These are phyloP conservation scores for Troides helena DNA, from an alignment of 2,888 invertebrate genomes.

Conservation along the genomic window DNA sequence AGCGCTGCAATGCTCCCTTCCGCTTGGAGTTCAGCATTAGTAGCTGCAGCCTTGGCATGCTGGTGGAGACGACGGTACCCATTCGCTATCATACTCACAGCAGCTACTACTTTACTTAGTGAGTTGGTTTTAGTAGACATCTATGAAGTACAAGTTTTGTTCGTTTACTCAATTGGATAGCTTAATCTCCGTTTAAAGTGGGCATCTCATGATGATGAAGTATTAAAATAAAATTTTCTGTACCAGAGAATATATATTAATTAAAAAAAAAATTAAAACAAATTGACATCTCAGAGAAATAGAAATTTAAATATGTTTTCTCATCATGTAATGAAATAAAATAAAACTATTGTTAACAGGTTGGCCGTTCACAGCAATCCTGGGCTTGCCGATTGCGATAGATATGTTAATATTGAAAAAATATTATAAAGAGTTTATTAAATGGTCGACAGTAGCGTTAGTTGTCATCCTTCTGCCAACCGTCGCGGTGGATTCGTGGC, in stretches of 20 bases:
- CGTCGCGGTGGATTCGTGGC: conserved; percentile 90
- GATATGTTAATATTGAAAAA: conserved; percentile 88
- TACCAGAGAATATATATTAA: too few relatives aligned
- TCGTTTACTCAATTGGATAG: too few relatives aligned
- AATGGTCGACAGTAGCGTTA: conserved; percentile 88
- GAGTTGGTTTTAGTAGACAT: conserved; percentile 36
- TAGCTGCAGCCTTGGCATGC: conserved; percentile 90
- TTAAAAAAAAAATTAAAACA: too few relatives aligned
- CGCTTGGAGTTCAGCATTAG: conserved; percentile 95
- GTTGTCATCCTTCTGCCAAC: conserved; percentile 88
- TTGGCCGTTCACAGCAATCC: conserved; percentile 98
- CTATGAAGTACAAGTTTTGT: too few relatives aligned
- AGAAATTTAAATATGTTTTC: too few relatives aligned
- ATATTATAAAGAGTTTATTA: conserved; percentile 83
- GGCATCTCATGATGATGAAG: too few relatives aligned
- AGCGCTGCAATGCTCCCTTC: conserved; percentile 95
- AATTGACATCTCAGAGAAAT: too few relatives aligned
- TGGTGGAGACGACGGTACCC: conserved; percentile 93
- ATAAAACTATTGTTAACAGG: conserved; percentile 74
- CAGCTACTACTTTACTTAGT: conserved; percentile 88
- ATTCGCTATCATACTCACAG: conserved; percentile 90
- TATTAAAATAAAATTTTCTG: too few relatives aligned
- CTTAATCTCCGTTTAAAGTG: too few relatives aligned
- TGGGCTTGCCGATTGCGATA: conserved; percentile 93
- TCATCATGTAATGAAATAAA: too few relatives aligned